Base-by-base conservation (phyloP, 2,888 invertebrate species). In the Pegoplata infirma region DNA sequence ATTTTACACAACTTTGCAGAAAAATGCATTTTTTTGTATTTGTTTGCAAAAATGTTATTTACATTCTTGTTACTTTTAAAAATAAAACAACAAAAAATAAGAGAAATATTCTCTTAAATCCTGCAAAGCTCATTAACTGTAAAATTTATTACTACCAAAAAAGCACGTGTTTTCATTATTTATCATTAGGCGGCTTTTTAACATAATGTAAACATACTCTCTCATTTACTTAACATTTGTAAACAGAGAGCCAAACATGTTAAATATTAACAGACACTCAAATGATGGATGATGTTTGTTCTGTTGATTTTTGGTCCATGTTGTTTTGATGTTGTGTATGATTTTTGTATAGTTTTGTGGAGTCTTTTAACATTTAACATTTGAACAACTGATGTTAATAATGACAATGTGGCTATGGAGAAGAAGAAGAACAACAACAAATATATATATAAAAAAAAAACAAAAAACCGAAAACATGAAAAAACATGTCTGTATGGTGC, bases 381-480 rank as follows among this genome's bases (percentile, higher is more conserved):
- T 8, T 56, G 69, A 79, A 79, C 79, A 75, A 75, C 8, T 56
- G 69, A 71, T 79, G 79, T 75, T 75, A 69, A 77, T 73, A 73
- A 77, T 68, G 67, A 55, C 49, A 46, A 66, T 61, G 72, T 59
- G 53, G 72, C 21, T 72, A 56, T 46, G 16, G 21, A 7, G 5
- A 16, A 47, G 17, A 19, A 21, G 3, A 46, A 46, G 6, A 47
- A 47, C 17, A 47, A 47, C 10, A 47, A 16, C 19, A 47, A 19
- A 49, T n/a, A n/a, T n/a, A n/a, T n/a, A n/a, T n/a, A 49, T 8
- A 49, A 21, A 19, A 19, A 14, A 21, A 49, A 49, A 21, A 49
- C 19, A 3, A 19, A n/a, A 47, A 10, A n/a, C 47, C 8, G 14
- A 25, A 14, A n/a, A n/a, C 32, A 23, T 53, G 17, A 28, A 32